Evolutionary conservation across 2,888 invertebrate genomes (phyloP), one percentile per base, ranked within the genome.

Genomic region (Hirudinaria manillensis): DNA sequence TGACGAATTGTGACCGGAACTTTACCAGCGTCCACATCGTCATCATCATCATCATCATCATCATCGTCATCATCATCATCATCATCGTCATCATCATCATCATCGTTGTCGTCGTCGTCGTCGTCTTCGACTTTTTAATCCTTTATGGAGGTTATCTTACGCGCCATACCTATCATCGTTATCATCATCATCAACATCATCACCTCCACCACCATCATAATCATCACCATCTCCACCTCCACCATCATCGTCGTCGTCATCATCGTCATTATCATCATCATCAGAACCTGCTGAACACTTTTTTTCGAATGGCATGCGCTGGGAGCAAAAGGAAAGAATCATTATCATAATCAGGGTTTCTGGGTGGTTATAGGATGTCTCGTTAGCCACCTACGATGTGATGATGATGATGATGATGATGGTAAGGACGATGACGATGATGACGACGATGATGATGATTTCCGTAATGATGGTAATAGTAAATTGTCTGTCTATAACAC

Each of bases 1-100:
- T n/a, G n/a, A n/a, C n/a, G n/a, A n/a, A n/a, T n/a, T n/a, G n/a
- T n/a, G n/a, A n/a, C n/a, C n/a, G n/a, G n/a, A n/a, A n/a, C 66
- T 16, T 65, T 24, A 65, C 27, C 19, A 65, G 19, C 66, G 19
- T 65, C 66, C 13, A 19, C 66, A 65, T 65, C 66, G 24, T 65
- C 66, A 24, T 65, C 66, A 24, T 65, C 66, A 65, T 65, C 66
- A 65, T 65, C 66, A 65, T 65, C 66, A 65, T 65, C 66, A 24
- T 65, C 66, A 65, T 65, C 66, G 24, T 65, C 66, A 65, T 65
- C 66, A 24, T 65, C 66, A 24, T 65, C 66, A 65, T 53, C 53
- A 53, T 53, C 53, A 53, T 53, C 53, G 53, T 53, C 53, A 53
- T 53, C 53, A 53, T 53, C 53, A 53, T 21, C 53, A 53, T 21